A percentile compares a stretch with the other conserved stretches of the same genome.
These are phyloP conservation scores for Suncus etruscus DNA, from an alignment of 2,113 vertebrate species.

Conservation along the genomic window DNA sequence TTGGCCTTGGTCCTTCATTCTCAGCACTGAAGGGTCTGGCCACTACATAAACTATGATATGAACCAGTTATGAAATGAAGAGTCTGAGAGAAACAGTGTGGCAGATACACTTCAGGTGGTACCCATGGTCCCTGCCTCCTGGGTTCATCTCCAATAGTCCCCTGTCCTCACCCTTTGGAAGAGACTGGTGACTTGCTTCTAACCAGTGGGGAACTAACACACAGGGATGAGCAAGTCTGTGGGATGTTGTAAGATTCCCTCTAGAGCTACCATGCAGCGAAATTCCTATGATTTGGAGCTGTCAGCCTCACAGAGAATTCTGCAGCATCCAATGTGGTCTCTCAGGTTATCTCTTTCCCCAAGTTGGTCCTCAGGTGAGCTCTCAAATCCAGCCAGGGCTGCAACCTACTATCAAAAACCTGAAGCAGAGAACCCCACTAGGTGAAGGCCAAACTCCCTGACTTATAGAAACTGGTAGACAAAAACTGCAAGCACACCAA, in stretches of 20 bases:
- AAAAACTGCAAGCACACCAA: too few relatives aligned
- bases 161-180: not conserved
- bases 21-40: too few relatives aligned
- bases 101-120: not conserved
- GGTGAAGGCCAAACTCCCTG: too few relatives aligned
- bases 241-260: not conserved
- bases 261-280: not conserved
- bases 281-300: too few relatives aligned
- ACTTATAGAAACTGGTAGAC: not conserved
- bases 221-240: not conserved
- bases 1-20: too few relatives aligned
- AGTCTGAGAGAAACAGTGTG: not conserved
- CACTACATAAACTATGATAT: too few relatives aligned
- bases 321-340: not conserved
- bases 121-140: not conserved
- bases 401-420: not conserved
- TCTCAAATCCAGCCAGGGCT: not conserved
- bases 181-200: slow-evolving; percentile 23
- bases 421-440: not conserved
- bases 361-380: not conserved
- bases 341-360: not conserved
- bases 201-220: not conserved
- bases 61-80: not conserved
- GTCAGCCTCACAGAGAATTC: not conserved
- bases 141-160: not conserved